A percentile compares a stretch with the other conserved stretches of the same genome.
Evolutionary conservation across 2,888 invertebrate genomes (phyloP).

Genomic region (Dexiosoma caninum): DNA sequence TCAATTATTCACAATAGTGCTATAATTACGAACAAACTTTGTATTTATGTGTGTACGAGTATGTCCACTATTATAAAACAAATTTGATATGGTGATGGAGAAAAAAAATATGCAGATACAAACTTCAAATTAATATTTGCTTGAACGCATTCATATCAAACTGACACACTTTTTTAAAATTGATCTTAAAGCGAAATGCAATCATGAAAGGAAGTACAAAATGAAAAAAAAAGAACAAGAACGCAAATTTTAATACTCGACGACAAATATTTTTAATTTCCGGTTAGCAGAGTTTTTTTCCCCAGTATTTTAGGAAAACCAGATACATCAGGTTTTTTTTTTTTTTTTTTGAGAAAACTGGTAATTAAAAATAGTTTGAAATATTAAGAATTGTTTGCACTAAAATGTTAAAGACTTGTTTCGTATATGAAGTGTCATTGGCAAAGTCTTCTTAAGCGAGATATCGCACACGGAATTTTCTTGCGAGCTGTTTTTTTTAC

Average conservation of each 20-base stretch:
- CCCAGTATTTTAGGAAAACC: too few species aligned
- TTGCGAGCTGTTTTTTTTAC: too few species aligned
- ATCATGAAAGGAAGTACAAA: background rate
- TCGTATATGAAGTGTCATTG: too few species aligned
- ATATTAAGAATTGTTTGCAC: background rate
- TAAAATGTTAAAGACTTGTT: too few species aligned
- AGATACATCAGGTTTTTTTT: too few species aligned
- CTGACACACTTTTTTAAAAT: background rate
- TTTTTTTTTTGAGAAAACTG: background rate
- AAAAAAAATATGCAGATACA: background rate
- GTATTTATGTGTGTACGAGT: too few species aligned
- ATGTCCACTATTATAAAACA: background rate
- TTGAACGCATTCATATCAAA: background rate
- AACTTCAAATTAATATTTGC: background rate
- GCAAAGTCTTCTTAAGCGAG: background rate
- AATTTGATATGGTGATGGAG: background rate
- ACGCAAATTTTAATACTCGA: background rate
- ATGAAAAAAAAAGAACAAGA: background rate
- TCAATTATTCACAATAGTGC: too few species aligned
- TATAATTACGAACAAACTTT: background rate
- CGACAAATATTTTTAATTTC: constrained; percentile 30
- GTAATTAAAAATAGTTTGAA: too few species aligned
- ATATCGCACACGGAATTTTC: background rate
- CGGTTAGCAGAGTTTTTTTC: constrained; percentile 2
- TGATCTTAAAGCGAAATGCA: background rate